These are phyloP conservation scores for Boulengeromyrus knoepffleri DNA, from an alignment of 2,113 vertebrate genomes.

Conservation along the genomic window DNA sequence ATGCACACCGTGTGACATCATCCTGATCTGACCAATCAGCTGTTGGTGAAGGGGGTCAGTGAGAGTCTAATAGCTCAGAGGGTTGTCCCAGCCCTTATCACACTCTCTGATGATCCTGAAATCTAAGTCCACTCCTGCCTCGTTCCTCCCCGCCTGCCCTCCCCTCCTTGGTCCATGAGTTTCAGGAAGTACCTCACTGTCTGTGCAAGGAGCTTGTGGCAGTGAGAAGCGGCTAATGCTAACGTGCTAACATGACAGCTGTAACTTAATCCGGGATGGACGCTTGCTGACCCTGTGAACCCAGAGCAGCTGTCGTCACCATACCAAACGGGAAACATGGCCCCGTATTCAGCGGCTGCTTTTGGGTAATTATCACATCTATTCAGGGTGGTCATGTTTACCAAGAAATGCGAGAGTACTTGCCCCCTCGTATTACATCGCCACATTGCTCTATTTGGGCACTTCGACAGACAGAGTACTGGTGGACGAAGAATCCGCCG, in stretches of 20 bases:
- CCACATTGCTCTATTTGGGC: background rate
- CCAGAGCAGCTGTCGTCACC: background rate
- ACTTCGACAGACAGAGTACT: background rate
- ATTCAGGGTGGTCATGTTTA: background rate
- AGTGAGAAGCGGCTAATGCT: background rate
- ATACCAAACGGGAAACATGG: background rate
- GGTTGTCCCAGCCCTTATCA: slow-evolving; percentile 99
- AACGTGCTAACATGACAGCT: background rate
- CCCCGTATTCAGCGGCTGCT: background rate
- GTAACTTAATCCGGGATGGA: background rate
- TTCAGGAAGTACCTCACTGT: background rate
- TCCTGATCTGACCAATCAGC: slow-evolving; percentile 65
- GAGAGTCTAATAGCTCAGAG: slow-evolving; percentile 99
- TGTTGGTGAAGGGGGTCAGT: slow-evolving; percentile 99
- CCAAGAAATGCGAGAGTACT: background rate
- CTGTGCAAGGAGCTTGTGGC: background rate
- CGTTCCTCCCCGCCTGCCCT: slow-evolving; percentile 12
- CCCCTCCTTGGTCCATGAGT: background rate
- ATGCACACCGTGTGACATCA: slow-evolving; percentile 46
- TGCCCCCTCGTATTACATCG: background rate
- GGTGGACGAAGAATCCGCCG: background rate
- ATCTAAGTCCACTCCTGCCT: slow-evolving; percentile 82
- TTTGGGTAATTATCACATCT: background rate
- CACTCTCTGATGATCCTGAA: slow-evolving; percentile 99
- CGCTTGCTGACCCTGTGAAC: background rate